These are phyloP conservation scores for Liopterus haemorrhoidalis DNA, from an alignment of 2,888 invertebrate species.

Conservation along the genomic window DNA sequence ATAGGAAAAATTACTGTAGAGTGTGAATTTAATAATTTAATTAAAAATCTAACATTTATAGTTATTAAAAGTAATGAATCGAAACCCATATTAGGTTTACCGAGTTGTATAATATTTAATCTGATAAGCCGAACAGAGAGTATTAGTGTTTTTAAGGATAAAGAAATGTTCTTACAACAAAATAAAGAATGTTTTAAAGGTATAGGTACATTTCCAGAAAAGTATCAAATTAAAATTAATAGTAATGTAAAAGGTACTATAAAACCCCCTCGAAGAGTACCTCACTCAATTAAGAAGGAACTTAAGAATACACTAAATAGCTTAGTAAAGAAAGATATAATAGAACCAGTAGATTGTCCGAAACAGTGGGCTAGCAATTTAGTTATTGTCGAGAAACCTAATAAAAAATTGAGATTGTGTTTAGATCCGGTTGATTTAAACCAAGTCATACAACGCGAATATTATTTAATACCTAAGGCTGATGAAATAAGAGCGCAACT, in stretches of 20 bases:
- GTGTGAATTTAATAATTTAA: not conserved
- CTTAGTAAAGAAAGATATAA: conserved; percentile 7
- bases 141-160: conserved; percentile 3
- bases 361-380: conserved; percentile 8
- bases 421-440: conserved; percentile 7
- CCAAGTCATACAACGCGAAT: not conserved
- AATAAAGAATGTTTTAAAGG: conserved; percentile 21
- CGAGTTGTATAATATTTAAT: conserved; percentile 2
- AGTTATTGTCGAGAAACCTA: conserved; percentile 1
- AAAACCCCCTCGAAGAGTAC: conserved; percentile 15
- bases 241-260: conserved; percentile 12
- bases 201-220: conserved; percentile 12
- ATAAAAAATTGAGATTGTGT: conserved; percentile 6
- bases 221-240: conserved; percentile 18
- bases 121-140: conserved; percentile 12
- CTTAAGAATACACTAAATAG: conserved; percentile 15
- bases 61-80: not conserved
- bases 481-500: conserved; percentile 6
- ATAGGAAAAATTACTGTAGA: not conserved
- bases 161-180: conserved; percentile 7
- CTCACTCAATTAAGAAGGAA: conserved; percentile 12
- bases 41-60: conserved; percentile 10
- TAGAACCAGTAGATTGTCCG: not conserved
- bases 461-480: not conserved
- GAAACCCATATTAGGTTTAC: conserved; percentile 5